Percentiles rank a stretch among this genome's conserved stretches.
These are phyloP conservation scores for Eulemur rufifrons DNA, from an alignment of 2,113 vertebrate species.

Conservation along the genomic window DNA sequence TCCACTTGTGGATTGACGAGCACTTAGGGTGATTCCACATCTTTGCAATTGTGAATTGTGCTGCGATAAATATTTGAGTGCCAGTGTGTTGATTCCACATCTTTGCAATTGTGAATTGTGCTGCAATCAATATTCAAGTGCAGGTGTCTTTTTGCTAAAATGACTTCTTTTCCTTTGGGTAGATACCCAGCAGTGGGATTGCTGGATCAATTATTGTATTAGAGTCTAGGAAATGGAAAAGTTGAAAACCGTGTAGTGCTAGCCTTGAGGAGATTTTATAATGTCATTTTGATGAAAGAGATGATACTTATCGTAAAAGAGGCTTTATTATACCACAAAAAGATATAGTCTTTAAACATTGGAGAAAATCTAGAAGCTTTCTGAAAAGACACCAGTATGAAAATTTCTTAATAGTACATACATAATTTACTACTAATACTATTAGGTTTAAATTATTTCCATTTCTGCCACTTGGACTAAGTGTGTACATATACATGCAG, in stretches of 20 bases:
- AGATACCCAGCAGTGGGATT: too few relatives aligned
- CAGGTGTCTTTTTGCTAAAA: too few relatives aligned
- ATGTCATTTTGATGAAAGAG: neutral
- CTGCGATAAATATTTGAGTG: too few relatives aligned
- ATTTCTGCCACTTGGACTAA: neutral
- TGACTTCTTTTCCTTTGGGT: too few relatives aligned
- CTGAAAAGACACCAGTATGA: neutral
- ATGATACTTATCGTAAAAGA: neutral
- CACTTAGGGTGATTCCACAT: too few relatives aligned
- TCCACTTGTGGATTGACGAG: too few relatives aligned
- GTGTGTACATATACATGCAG: neutral
- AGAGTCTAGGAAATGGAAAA: neutral
- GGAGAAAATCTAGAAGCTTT: constrained; percentile 31
- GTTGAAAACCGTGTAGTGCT: neutral
- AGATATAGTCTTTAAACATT: neutral
- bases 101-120: too few relatives aligned
- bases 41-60: too few relatives aligned
- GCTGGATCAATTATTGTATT: neutral
- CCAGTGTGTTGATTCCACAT: too few relatives aligned
- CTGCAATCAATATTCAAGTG: too few relatives aligned
- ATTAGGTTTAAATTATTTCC: constrained; percentile 13
- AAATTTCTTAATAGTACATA: neutral
- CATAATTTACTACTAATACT: constrained; percentile 5
- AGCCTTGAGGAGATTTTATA: neutral
- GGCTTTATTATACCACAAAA: neutral